Evolutionary conservation across 2,113 vertebrate genomes (phyloP).

Genomic region (Callorhinus ursinus): DNA sequence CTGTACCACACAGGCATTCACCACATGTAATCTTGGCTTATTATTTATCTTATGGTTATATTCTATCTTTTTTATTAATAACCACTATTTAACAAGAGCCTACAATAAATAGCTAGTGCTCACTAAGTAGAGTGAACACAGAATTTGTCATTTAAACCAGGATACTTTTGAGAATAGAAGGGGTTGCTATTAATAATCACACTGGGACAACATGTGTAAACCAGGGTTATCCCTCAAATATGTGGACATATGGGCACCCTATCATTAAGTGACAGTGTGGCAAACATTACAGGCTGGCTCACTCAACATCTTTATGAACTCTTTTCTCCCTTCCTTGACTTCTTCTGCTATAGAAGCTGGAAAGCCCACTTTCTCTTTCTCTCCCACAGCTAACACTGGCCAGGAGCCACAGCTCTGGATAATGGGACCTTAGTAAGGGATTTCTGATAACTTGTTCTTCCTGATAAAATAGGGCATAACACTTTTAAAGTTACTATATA

Average conservation of each 20-base stretch:
- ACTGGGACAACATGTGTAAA: not conserved
- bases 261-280: not conserved
- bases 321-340: not conserved
- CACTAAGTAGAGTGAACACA: not conserved
- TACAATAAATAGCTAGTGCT: not conserved
- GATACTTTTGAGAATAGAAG: not conserved
- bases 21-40: not conserved
- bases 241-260: not conserved
- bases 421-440: not conserved
- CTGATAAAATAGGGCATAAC: not conserved
- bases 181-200: not conserved
- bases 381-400: not conserved
- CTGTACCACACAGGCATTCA: not conserved
- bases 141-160: conserved; percentile 2
- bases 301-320: not conserved
- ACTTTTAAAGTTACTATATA: not conserved
- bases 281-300: not conserved
- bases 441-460: not conserved
- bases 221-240: not conserved
- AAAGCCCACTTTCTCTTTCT: not conserved
- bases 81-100: not conserved
- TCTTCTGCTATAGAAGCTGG: not conserved
- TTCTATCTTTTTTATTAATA: not conserved
- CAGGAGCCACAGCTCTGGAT: not conserved
- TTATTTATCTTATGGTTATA: not conserved